Evolutionary conservation across 1,140 invertebrate genomes (phyloP), one percentile per base, ranked within the genome.

Genomic region (Tetramorium simillimum): DNA sequence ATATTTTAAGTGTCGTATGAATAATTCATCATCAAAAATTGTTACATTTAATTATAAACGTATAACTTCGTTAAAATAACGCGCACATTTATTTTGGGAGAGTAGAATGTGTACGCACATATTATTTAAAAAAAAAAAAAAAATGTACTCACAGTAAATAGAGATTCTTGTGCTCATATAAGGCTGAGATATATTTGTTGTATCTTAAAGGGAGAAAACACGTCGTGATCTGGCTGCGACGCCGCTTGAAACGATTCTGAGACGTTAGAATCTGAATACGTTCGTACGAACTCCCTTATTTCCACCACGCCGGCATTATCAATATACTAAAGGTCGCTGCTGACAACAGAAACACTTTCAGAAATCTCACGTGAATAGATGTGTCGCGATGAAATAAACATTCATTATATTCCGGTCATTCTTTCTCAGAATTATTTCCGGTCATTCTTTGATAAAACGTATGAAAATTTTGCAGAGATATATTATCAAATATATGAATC

Each of bases 281-380:
- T 49, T 21, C 24, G 18, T 46, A n/a, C 21, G 14, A 46, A 9
- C n/a, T 14, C 62, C 58, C 51, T 72, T 86, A 46, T 85, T 81
- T 80, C 43, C 63, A 62, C 60, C 65, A 69, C 21, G 67, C 51
- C 33, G 69, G 62, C 62, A 89, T 90, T 90, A 77, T 56, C n/a
- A 56, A 85, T 37, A 46, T 10, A 69, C 62, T 81, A 87, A 88
- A 87, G 75, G 85, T 73, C 85, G 60, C 4, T 40, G 28, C 6
- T 43, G 60, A 56, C 10, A 62, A 10, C 18, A 21, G 40, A 6
- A 14, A 21, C 60, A 70, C 43, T 62, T 81, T 58, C 78, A 33
- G 33, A 51, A 37, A 21, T 37, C 28, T 56, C 24, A 0, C 7
- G 0, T 21, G 56, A 58, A 72, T 10, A 16, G n/a, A 72, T 16